Evolutionary conservation across 2,888 invertebrate genomes (phyloP).

Genomic region (Fabriciana adippe): DNA sequence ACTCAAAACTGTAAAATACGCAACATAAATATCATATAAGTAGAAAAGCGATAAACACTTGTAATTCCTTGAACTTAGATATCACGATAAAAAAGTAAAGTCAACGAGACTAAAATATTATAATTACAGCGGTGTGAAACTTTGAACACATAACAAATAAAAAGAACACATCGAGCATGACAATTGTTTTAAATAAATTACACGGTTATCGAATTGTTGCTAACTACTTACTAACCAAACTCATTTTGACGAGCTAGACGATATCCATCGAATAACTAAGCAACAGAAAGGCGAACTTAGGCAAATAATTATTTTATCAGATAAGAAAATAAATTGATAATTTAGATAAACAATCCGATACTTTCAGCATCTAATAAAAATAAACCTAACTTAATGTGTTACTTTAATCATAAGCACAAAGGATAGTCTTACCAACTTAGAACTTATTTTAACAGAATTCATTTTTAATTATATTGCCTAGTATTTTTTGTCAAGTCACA

Average conservation of each 20-base stretch:
- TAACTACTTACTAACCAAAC: conserved; percentile 28
- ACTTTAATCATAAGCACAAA: neutral
- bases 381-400: neutral
- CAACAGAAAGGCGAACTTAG: conserved; percentile 1
- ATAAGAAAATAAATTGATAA: conserved; percentile 18
- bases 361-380: neutral
- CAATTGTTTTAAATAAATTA: neutral
- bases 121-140: neutral
- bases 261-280: conserved; percentile 8
- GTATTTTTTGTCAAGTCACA: neutral
- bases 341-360: conserved; percentile 1
- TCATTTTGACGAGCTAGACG: conserved; percentile 29
- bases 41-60: conserved; percentile 4
- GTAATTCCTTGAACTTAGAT: conserved; percentile 23
- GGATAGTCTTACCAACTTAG: conserved; percentile 17
- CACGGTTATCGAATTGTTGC: neutral
- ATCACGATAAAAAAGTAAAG: conserved; percentile 17
- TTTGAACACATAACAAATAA: neutral
- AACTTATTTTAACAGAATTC: neutral
- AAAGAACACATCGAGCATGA: conserved; percentile 1
- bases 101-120: neutral
- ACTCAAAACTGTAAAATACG: neutral
- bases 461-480: conserved; percentile 5
- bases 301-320: conserved; percentile 26
- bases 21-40: conserved; percentile 1